phyloP scores from a whole-genome alignment of 2,888 invertebrate species.

The Brachylomia viminalis region DNA sequence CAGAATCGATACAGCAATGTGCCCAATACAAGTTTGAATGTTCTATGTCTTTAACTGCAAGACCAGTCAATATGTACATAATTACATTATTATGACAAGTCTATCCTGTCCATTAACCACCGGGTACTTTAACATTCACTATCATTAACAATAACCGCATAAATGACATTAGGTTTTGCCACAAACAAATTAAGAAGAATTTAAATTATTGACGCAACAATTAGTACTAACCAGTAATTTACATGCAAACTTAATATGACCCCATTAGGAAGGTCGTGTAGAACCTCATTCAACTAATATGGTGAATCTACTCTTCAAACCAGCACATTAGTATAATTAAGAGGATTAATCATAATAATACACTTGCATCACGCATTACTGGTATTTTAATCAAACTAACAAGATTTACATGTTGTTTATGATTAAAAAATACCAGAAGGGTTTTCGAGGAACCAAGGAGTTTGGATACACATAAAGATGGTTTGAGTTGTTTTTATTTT shows the following conservation, averaged over 20 bases:
- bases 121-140: constrained; percentile 8
- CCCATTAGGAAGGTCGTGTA: constrained; percentile 17
- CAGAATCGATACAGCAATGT: neutral
- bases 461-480: neutral
- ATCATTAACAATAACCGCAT: constrained; percentile 21
- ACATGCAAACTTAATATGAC: constrained; percentile 22
- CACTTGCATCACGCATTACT: constrained; percentile 41
- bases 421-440: constrained; percentile 6
- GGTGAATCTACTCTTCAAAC: constrained; percentile 23
- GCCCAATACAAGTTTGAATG: neutral
- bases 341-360: constrained; percentile 22
- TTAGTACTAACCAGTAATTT: neutral
- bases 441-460: constrained; percentile 4
- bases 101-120: constrained; percentile 4
- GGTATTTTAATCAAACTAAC: constrained; percentile 28
- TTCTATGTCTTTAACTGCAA: neutral
- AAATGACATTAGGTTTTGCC: constrained; percentile 11
- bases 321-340: constrained; percentile 46
- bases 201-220: constrained; percentile 15
- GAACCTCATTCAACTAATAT: constrained; percentile 27
- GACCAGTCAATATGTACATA: neutral
- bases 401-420: constrained; percentile 19
- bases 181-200: constrained; percentile 16
- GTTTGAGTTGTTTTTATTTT: neutral
- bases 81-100: neutral